Percentiles rank a stretch among this genome's conserved stretches.
phyloP scores from a whole-genome alignment of 1,140 invertebrate species.

The Bombus impatiens region DNA sequence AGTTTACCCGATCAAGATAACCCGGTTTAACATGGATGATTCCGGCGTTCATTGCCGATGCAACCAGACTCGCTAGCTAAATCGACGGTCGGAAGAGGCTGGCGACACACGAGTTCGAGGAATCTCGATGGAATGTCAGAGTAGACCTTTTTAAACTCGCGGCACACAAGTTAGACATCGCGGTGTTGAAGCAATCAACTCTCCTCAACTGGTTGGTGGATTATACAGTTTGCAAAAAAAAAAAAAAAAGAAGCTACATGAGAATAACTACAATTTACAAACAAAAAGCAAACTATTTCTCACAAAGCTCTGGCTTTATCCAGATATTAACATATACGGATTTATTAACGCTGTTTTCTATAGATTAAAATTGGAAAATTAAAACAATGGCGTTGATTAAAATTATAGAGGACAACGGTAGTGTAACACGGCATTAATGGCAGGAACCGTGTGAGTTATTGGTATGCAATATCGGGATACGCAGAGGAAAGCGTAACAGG shows the following conservation, averaged over 20 bases:
- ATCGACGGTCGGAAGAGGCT: not conserved
- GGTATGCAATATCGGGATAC: not conserved
- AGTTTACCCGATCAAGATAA: slow-evolving; percentile 44
- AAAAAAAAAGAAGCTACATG: too few relatives aligned
- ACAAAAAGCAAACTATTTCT: not conserved
- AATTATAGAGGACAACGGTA: not conserved
- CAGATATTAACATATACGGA: too few relatives aligned
- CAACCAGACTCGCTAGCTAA: not conserved
- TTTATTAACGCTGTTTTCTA: not conserved
- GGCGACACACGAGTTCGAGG: not conserved
- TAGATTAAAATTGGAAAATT: not conserved
- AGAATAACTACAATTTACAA: too few relatives aligned
- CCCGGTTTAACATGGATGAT: slow-evolving; percentile 9
- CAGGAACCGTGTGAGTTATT: slow-evolving; percentile 12
- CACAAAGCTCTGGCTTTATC: too few relatives aligned
- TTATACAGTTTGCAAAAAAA: too few relatives aligned
- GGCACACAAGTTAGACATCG: too few relatives aligned
- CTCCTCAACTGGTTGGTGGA: not conserved
- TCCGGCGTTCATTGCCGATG: slow-evolving; percentile 21
- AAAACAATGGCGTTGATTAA: not conserved
- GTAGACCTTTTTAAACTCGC: too few relatives aligned
- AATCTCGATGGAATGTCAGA: not conserved
- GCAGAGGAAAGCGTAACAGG: not conserved
- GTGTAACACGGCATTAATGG: not conserved
- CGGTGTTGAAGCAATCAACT: not conserved